Conservation (phyloP, 2,888 invertebrate genomes). For the Sesia apiformis region DNA sequence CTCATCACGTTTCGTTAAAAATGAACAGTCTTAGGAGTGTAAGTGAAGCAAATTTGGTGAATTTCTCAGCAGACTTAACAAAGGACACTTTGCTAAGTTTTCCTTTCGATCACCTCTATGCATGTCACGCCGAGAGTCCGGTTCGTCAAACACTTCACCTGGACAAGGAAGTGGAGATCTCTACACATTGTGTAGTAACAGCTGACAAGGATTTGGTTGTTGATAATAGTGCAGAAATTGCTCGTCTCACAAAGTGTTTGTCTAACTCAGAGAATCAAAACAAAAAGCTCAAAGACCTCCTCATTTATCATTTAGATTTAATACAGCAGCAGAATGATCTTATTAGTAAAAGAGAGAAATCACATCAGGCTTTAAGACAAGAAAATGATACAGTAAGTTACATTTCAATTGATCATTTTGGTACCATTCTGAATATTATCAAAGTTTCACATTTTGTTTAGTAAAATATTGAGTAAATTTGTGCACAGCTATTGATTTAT, state of each 20-base stretch:
- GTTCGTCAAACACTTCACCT: constrained; percentile 38
- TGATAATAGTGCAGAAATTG: constrained; percentile 24
- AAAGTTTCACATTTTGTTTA: no score
- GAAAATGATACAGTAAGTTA: constrained; percentile 85
- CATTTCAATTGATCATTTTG: no score
- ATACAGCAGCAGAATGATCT: constrained; percentile 93
- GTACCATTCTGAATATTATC: no score
- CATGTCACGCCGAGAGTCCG: constrained; percentile 70
- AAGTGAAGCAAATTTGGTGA: constrained; percentile 67
- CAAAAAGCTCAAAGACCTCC: constrained; percentile 83
- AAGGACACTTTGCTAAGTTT: constrained; percentile 75
- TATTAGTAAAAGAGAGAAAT: constrained; percentile 85
- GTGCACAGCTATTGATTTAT: no score
- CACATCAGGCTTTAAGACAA: constrained; percentile 79
- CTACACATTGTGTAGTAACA: constrained; percentile 38
- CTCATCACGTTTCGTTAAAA: constrained; percentile 49
- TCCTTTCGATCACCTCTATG: constrained; percentile 83
- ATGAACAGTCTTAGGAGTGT: constrained; percentile 68
- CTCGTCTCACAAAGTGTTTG: constrained; percentile 40
- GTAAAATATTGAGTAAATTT: no score
- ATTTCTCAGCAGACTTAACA: constrained; percentile 54
- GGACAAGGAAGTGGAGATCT: constrained; percentile 55
- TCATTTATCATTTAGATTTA: constrained; percentile 88
- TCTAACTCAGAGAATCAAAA: constrained; percentile 71
- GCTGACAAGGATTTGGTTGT: constrained; percentile 32